phyloP scores from a whole-genome alignment of 2,797 vertebrate species.

The Smutsia temminckii region DNA sequence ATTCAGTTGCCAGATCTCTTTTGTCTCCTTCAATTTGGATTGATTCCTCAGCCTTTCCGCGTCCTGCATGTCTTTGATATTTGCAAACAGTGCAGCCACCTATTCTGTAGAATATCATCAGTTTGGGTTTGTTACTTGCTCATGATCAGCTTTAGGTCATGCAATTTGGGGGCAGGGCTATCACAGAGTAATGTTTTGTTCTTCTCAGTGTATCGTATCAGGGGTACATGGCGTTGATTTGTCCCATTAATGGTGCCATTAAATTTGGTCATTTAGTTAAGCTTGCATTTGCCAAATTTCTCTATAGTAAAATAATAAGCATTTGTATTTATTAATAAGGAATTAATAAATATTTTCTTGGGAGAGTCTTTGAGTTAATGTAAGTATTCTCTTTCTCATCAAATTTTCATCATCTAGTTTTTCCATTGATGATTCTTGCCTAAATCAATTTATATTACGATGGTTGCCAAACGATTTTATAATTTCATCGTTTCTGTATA shows the following conservation, averaged over 20 bases:
- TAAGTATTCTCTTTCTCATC: conserved; percentile 26
- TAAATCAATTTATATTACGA: conserved; percentile 37
- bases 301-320: background rate
- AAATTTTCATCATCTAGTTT: background rate
- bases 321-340: conserved; percentile 24
- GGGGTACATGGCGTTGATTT: background rate
- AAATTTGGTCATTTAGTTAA: background rate
- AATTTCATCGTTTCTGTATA: background rate
- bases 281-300: background rate
- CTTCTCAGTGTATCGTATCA: background rate
- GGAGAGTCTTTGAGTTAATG: background rate
- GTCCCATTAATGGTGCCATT: background rate
- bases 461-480: background rate
- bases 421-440: background rate
- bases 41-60: background rate
- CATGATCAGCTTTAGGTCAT: background rate
- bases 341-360: conserved; percentile 13
- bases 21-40: conserved; percentile 22
- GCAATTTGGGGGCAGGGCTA: background rate
- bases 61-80: background rate
- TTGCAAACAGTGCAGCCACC: background rate
- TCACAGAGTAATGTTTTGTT: background rate
- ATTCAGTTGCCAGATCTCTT: background rate
- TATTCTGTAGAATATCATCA: background rate
- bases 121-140: background rate